Evolutionary conservation across 1,140 invertebrate species (phyloP), one percentile per base, ranked within the genome.

Genomic region (Drosophila oshimai): DNA sequence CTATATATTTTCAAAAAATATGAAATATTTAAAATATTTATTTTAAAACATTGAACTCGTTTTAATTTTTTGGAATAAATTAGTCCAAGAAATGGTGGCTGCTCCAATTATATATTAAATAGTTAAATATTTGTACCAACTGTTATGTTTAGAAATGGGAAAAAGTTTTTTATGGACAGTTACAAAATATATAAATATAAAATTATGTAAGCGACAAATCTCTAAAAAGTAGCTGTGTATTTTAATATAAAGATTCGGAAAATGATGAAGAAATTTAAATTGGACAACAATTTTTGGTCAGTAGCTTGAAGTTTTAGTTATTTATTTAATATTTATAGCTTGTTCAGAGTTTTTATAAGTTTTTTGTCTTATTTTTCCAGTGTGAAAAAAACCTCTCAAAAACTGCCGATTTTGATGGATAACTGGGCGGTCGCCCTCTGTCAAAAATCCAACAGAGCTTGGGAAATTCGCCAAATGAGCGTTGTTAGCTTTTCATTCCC

Each of bases 381-480:
- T 47, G 53, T 55, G 17, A 31, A 37, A 26, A n/a, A n/a, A n/a
- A n/a, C n/a, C n/a, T n/a, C n/a, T n/a, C n/a, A n/a, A n/a, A 69
- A 55, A 51, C 53, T 24, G 36, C 33, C 36, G 61, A 47, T 41
- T 62, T 54, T 74, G 60, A 84, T 49, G 64, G 64, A 71, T 41
- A 49, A 49, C 42, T 15, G 24, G 39, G 18, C 44, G 37, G 18
- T 41, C 44, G 15, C 62, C 62, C 51, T 41, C 39, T 31, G 45
- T 34, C n/a, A 31, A 41, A 51, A 78, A 42, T 54, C 42, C 24
- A 29, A 50, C 70, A 46, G 28, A 33, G 57, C 75, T 83, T 77
- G 64, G 68, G 61, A 77, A 83, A 83, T 70, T 74, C 34, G 13
- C 7, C 53, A 26, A 62, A 58, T 20, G 37, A 53, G 29, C 46